Base-by-base conservation (phyloP, 1,140 invertebrate genomes). In the Euwallacea fornicatus region DNA sequence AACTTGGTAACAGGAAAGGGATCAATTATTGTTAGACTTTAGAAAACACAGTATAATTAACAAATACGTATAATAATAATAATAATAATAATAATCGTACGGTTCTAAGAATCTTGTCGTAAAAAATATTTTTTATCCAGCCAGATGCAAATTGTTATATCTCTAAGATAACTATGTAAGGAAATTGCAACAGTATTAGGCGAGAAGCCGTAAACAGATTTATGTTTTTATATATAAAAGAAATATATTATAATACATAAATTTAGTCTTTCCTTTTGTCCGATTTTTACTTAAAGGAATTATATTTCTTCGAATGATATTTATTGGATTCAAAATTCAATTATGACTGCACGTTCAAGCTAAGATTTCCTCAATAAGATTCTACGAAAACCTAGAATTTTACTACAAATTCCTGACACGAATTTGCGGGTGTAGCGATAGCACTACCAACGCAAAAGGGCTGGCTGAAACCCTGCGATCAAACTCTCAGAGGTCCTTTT, bases 41-140 rank as follows among this genome's bases (percentile, higher is more conserved):
- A 50, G 13, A 50, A 50, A 50, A 50, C 13, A 11, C 13, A 50
- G 46, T 13, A 13, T 10, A 50, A 50, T 50, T 50, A 11, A 11
- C 9, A 50, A 50, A 11, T 10, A 11, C 13, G 9, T 13, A 50
- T 11, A 50, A 50, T 13, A 11, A 50, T 50, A 11, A 50, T 50
- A 11, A 50, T 50, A 50, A 50, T 41, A 60, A 10, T 41, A 9
- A 59, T 16, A 11, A 46, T 59, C 11, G 65, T 67, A 67, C 43
- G 65, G 65, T 67, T 67, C 55, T 58, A 67, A 67, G 55, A 67
- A 67, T 59, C 65, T 67, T 59, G 10, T 54, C 33, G 55, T 56
- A 67, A 58, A 59, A 67, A 58, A 67, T 67, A 58, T 67, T 67
- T 65, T 67, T 67, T 67, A 67, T 33, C 65, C 58, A 16, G 55